Evolutionary conservation across 2,797 vertebrate species (phyloP).

Genomic region (Amniataba percoides): DNA sequence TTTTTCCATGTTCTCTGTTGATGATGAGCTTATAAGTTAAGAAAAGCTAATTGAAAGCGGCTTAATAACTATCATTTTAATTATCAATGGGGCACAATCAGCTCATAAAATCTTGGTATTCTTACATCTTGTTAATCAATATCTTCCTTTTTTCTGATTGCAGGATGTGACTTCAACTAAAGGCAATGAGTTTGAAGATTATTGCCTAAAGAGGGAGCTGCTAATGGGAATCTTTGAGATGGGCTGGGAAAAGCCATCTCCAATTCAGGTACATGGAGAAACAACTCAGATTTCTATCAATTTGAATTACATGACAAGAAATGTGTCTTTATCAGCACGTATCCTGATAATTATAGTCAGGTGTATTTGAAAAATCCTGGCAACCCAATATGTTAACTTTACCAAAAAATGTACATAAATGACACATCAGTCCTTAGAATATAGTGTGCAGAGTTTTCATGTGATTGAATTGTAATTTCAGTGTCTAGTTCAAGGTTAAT

Average conservation of each 20-base stretch:
- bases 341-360: background rate
- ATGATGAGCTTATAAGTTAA: background rate
- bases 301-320: background rate
- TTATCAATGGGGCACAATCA: background rate
- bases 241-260: constrained; percentile 99
- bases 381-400: background rate
- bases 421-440: background rate
- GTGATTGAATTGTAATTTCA: background rate
- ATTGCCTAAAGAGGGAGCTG: constrained; percentile 98
- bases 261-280: constrained; percentile 92
- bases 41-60: background rate
- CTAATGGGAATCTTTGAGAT: constrained; percentile 99
- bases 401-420: too few relatives aligned
- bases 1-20: background rate
- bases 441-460: background rate
- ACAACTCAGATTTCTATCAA: background rate
- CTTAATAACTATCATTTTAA: background rate
- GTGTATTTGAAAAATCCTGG: background rate
- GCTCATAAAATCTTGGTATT: background rate
- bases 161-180: constrained; percentile 99
- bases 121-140: background rate
- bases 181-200: constrained; percentile 99
- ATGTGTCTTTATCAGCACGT: background rate
- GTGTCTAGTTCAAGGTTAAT: too few relatives aligned
- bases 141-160: background rate